Conservation (phyloP, 2,113 vertebrate species). For the Aythya baeri region DNA sequence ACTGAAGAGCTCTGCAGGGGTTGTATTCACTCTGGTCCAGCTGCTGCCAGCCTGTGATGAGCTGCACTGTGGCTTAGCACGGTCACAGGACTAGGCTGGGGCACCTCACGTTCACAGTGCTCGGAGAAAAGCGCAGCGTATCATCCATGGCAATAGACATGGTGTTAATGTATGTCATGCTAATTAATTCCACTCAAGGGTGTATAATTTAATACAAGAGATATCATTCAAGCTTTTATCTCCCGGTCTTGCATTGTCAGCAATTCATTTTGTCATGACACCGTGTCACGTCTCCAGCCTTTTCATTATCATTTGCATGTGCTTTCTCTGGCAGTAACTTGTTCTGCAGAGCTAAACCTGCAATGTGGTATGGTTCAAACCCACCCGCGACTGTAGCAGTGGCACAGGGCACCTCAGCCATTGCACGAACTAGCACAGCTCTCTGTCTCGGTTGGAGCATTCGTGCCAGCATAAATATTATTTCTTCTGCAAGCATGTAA, state of each 20-base stretch:
- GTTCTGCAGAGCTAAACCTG: neutral
- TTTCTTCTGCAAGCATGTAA: neutral
- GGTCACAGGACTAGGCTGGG: neutral
- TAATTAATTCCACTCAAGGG: neutral
- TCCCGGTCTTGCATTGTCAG: neutral
- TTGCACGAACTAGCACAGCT: neutral
- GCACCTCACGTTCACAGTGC: neutral
- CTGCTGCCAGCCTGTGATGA: accelerated
- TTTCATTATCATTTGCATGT: neutral
- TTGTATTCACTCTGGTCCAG: neutral
- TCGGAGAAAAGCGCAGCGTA: neutral
- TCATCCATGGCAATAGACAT: neutral
- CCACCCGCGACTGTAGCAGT: neutral
- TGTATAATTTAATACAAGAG: neutral
- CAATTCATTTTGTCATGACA: neutral
- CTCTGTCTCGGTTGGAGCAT: neutral
- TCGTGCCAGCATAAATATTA: neutral
- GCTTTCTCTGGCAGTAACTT: neutral
- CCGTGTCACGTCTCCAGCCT: neutral
- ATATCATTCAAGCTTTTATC: neutral
- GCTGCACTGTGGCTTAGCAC: neutral
- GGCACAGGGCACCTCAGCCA: neutral
- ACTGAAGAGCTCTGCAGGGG: neutral
- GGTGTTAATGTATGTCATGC: neutral
- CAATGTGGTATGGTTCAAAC: constrained; percentile 21